Evolutionary conservation across 64 coral and sea anemone species (phyloP), one percentile per base, ranked within the genome.

Genomic region (Cladopsammia gracilis): DNA sequence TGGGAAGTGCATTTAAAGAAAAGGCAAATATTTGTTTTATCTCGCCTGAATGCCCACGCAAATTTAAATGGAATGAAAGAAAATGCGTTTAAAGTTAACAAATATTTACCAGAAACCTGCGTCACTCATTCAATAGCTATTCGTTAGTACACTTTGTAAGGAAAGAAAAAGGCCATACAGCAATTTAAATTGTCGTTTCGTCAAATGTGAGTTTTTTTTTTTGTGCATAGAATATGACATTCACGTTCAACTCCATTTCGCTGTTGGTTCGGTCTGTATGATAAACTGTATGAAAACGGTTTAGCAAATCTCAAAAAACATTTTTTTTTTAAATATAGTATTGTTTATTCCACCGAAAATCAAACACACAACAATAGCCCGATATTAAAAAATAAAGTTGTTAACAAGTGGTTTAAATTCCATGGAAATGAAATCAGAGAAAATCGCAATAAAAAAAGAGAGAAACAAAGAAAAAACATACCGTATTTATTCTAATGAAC

Each of bases 41-140:
- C 19, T 7, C 20, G 80, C 15, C 60, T 84, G 46, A 4, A 50
- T 82, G 80, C 80, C 80, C 80, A 84, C 80, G 80, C 80, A 67
- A 7, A 62, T 62, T 64, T 62, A 25, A 19, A 79, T 58, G 54
- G 53, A 45, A 18, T 0, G 24, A 82, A 67, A 48, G 49, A 84
- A 84, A 47, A 25, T 45, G 44, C 44, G 18, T 48, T 66, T 84
- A 65, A 34, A 66, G 44, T 67, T 47, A 84, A n/a, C 42, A 84
- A 84, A 84, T 67, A 84, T 84, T 84, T 50, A 54, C 3, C 19
- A 64, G 26, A 22, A 2, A 48, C 11, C 42, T 43, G 64, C 78
- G 78, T 82, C 57, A 82, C 6, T 12, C 53, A 77, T 5, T 24
- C 6, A 77, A 62, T 62, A 11, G 60, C 82, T 65, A 69, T 62